These are phyloP conservation scores for Calephelis perditalis DNA, from an alignment of 2,888 invertebrate species.

Conservation along the genomic window DNA sequence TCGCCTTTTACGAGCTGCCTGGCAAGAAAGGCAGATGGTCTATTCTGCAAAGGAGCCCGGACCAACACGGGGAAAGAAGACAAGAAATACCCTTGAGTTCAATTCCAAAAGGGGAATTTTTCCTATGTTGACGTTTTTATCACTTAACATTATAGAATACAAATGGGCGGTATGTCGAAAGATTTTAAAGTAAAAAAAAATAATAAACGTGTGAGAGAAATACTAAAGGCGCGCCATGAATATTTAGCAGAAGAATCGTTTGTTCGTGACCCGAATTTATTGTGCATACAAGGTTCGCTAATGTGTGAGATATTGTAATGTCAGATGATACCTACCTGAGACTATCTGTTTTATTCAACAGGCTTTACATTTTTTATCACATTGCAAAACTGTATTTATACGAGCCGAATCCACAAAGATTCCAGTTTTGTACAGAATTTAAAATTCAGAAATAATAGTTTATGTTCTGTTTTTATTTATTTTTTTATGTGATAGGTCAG, in stretches of 20 bases:
- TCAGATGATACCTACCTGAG: constrained; percentile 33
- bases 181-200: constrained; percentile 27
- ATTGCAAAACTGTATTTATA: too few species aligned
- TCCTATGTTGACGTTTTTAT: constrained; percentile 12
- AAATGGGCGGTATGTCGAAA: constrained; percentile 26
- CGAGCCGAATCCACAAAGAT: too few species aligned
- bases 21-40: too few species aligned
- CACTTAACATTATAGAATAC: constrained; percentile 18
- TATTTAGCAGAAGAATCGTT: constrained; percentile 50
- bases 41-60: too few species aligned
- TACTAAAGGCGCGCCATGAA: constrained; percentile 41
- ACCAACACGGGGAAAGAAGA: too few species aligned
- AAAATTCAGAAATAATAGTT: too few species aligned
- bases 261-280: constrained; percentile 63
- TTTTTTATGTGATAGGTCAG: too few species aligned
- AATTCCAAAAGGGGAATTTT: constrained; percentile 14
- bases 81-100: constrained; percentile 5
- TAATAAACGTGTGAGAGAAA: constrained; percentile 32
- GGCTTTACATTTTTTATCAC: too few species aligned
- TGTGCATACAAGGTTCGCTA: constrained; percentile 51
- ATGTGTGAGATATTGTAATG: constrained; percentile 45
- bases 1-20: too few species aligned
- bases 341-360: background rate
- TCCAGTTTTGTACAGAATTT: too few species aligned
- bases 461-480: too few species aligned